Percentiles rank a stretch among this genome's conserved stretches.
Conservation (phyloP, 2,113 vertebrate genomes). For the Gopherus flavomarginatus region DNA sequence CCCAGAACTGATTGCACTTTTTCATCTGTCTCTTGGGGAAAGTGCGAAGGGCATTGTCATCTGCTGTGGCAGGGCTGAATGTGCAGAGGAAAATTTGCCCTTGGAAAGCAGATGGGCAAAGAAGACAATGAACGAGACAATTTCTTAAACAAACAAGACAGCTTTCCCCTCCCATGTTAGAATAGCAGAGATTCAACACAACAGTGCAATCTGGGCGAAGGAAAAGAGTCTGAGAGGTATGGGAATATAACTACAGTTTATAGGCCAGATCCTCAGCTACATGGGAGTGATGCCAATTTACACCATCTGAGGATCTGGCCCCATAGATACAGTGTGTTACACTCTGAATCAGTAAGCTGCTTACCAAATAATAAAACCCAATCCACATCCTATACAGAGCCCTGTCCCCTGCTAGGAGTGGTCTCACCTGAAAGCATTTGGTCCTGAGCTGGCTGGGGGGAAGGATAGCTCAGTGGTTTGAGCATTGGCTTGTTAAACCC, state of each 20-base stretch:
- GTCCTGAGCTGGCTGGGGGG: background rate
- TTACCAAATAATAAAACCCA: fast-evolving
- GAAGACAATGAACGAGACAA: background rate
- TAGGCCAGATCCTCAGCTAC: background rate
- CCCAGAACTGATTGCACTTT: background rate
- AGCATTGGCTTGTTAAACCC: too few relatives aligned
- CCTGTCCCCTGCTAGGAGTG: background rate
- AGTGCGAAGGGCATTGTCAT: background rate
- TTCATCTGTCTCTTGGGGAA: conserved; percentile 37
- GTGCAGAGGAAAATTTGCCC: conserved; percentile 6
- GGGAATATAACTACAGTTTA: background rate
- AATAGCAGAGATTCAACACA: background rate
- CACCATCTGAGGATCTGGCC: background rate
- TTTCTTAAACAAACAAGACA: background rate
- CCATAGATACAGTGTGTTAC: background rate
- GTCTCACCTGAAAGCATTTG: background rate
- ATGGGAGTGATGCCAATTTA: too few relatives aligned
- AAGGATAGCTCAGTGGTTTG: too few relatives aligned
- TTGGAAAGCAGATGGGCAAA: conserved; percentile 32
- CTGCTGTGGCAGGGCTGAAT: conserved; percentile 29
- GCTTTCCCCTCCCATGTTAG: background rate
- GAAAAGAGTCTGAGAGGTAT: fast-evolving
- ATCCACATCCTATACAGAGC: fast-evolving
- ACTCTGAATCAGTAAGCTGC: background rate
- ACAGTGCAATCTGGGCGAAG: background rate